Percentiles rank a stretch among this genome's conserved stretches.
These are phyloP conservation scores for Varanus salvator DNA, from an alignment of 2,113 vertebrate species.

Conservation along the genomic window DNA sequence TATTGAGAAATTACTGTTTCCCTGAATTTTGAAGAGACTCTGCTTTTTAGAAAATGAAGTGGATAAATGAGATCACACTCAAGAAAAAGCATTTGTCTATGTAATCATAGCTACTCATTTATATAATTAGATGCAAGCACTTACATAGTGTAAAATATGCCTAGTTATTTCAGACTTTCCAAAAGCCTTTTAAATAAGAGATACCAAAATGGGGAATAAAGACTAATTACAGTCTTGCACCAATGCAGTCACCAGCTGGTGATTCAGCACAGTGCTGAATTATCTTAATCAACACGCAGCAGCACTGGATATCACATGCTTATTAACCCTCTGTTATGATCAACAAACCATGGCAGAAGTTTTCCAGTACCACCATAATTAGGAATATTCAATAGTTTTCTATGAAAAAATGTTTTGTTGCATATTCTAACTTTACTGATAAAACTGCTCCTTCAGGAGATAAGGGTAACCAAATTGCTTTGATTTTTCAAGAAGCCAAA, in stretches of 20 bases:
- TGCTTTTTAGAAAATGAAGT: conserved; percentile 57
- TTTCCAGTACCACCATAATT: conserved; percentile 63
- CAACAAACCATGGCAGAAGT: conserved; percentile 64
- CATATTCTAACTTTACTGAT: conserved; percentile 44
- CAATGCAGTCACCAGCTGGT: conserved; percentile 79
- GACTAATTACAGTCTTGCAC: conserved; percentile 79
- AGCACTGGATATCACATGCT: conserved; percentile 69
- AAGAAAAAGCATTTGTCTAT: conserved; percentile 71
- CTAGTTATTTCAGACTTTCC: conserved; percentile 62
- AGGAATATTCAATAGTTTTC: conserved; percentile 61
- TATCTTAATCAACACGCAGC: conserved; percentile 82
- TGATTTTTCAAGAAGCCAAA: neutral
- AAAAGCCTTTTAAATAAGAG: conserved; percentile 58
- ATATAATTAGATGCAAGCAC: conserved; percentile 76
- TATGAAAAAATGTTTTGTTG: conserved; percentile 53
- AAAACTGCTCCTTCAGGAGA: conserved; percentile 15
- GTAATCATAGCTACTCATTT: conserved; percentile 73
- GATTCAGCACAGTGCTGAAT: conserved; percentile 76
- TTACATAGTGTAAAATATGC: conserved; percentile 68
- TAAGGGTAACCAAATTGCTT: conserved; percentile 14
- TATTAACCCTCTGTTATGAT: conserved; percentile 73
- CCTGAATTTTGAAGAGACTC: conserved; percentile 47
- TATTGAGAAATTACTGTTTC: conserved; percentile 57
- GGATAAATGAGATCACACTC: conserved; percentile 61
- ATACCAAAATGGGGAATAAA: conserved; percentile 69